These are phyloP conservation scores for Calcarius ornatus DNA, from an alignment of 2,113 vertebrate genomes.

Conservation along the genomic window DNA sequence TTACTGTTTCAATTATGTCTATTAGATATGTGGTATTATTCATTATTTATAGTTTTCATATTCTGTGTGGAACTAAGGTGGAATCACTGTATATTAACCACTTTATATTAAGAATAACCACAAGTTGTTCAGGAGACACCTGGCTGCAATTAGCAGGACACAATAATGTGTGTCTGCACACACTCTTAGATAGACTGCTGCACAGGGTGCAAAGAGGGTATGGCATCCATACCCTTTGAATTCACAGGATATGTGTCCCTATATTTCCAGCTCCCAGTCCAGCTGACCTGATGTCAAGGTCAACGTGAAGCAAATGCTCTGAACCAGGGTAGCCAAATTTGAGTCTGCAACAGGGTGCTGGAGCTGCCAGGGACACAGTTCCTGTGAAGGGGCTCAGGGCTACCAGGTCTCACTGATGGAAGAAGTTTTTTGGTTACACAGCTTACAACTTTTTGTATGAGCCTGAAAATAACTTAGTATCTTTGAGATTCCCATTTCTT, in stretches of 20 bases:
- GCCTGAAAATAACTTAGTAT: not conserved
- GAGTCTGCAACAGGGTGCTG: not conserved
- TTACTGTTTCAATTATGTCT: constrained; percentile 4
- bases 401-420: not conserved
- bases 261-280: not conserved
- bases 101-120: not conserved
- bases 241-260: not conserved
- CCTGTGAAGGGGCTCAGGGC: fast-evolving
- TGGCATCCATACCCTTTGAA: not conserved
- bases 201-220: not conserved
- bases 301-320: not conserved
- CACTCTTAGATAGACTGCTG: not conserved
- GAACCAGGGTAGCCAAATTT: not conserved
- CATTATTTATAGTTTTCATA: not conserved
- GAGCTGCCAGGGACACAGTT: not conserved
- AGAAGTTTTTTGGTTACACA: not conserved
- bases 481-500: not conserved
- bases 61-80: not conserved
- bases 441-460: not conserved
- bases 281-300: not conserved
- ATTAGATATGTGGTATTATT: not conserved
- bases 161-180: not conserved
- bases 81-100: not conserved
- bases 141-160: not conserved
- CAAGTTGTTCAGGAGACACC: not conserved